Base-by-base conservation (phyloP, 2,113 vertebrate species). In the Stigmatopora nigra region DNA sequence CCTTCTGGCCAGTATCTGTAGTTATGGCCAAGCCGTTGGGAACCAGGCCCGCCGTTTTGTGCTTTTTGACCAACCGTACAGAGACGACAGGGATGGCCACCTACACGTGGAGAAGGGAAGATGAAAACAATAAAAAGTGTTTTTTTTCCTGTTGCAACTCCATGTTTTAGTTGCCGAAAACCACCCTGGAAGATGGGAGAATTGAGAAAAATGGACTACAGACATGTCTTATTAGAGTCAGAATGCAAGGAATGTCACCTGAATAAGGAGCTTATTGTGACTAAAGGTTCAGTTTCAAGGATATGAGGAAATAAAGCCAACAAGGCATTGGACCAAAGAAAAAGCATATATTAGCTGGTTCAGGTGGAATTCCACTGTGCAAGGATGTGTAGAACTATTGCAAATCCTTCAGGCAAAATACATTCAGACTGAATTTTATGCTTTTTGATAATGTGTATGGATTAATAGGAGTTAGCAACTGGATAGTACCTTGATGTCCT, bases 11-110 rank as follows among this genome's bases (percentile, higher is more conserved):
- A 45, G 91, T 91, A 1, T 84, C 94, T 64, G 95, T 98, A 81
- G 94, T 97, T 85, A 98, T 95, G 59, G 92, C 94, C 82, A 98
- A 84, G 66, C 95, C 95, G 0, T 98, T 98, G 63, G 96, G 96
- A 61, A 98, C 91, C 38, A 98, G 90, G 46, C 95, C 91, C 0
- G 94, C 96, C 0, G 96, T 95, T 87, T 94, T 97, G 86, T 98
- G 95, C 83, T 98, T 98, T 81, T 98, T 98, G 62, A 98, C 92
- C 83, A 94, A 88, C 63, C 93, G 89, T 5, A 97, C 94, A 0
- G 96, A 97, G 6, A 92, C 84, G 8, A 98, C 92, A 0, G 95
- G 93, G 77, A 97, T 94, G 19, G 92, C 92, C 58, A 98, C 96
- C 96, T 98, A 51, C 7, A 2, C 13, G 51, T 0, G 62, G 11